Evolutionary conservation across 35 echinoderm and acorn worm species (phyloP).

Genomic region (Eucidaris tribuloides): DNA sequence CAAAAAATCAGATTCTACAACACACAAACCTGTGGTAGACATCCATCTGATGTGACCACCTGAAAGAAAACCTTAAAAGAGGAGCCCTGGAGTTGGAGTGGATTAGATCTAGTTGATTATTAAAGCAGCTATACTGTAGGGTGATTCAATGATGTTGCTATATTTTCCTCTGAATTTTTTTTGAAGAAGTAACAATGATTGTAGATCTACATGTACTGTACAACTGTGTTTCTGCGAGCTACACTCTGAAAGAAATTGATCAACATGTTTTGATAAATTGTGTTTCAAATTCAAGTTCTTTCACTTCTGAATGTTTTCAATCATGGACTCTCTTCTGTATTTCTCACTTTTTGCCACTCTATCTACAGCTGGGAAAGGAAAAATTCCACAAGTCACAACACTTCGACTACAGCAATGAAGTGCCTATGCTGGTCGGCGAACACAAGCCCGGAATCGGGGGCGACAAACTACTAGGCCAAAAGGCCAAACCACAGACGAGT

Average conservation of each 20-base stretch:
- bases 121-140: too few species aligned
- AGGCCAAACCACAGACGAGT: slow-evolving; percentile 73
- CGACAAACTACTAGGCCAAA: slow-evolving; percentile 76
- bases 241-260: background rate
- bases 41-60: too few species aligned
- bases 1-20: too few species aligned
- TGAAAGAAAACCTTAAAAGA: too few species aligned
- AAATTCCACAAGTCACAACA: slow-evolving; percentile 94
- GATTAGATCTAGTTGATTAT: too few species aligned
- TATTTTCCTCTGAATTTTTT: too few species aligned
- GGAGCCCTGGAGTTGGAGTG: too few species aligned
- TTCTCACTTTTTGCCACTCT: too few species aligned
- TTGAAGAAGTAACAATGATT: too few species aligned
- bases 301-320: background rate
- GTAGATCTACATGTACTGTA: background rate
- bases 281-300: background rate
- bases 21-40: too few species aligned
- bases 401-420: slow-evolving; percentile 92
- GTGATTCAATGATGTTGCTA: too few species aligned
- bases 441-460: slow-evolving; percentile 96
- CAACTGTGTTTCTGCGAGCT: background rate
- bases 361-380: slow-evolving; percentile 74
- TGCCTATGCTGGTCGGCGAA: slow-evolving; percentile 96
- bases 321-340: background rate
- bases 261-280: background rate